These are phyloP conservation scores for Gadus macrocephalus DNA, from an alignment of 2,113 vertebrate species.

Conservation along the genomic window DNA sequence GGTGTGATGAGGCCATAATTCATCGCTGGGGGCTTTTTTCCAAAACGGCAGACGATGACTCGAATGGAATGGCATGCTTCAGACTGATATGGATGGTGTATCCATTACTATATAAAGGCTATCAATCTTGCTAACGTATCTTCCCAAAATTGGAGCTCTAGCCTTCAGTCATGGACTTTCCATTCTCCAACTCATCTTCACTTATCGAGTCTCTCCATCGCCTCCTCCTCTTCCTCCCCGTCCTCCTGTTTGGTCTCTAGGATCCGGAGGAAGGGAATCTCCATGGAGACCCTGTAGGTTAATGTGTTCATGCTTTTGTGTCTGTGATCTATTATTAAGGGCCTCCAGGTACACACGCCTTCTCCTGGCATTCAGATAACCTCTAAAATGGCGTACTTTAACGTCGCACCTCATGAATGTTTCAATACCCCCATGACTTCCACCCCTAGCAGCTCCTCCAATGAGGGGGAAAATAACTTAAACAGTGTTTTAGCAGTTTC, in stretches of 20 bases:
- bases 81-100: conserved; percentile 5
- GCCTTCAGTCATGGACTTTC: too few species aligned
- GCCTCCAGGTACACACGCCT: background rate
- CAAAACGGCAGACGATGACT: background rate
- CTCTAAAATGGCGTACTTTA: background rate
- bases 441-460: too few species aligned
- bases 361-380: conserved; percentile 4
- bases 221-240: background rate
- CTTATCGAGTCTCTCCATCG: background rate
- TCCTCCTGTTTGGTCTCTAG: conserved; percentile 26
- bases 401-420: conserved; percentile 5
- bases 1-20: conserved; percentile 33
- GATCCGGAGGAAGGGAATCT: conserved; percentile 23
- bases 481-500: background rate
- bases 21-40: conserved; percentile 19
- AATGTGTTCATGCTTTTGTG: conserved; percentile 38
- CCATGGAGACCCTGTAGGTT: conserved; percentile 14
- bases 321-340: conserved; percentile 32
- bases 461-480: background rate
- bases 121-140: background rate
- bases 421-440: background rate
- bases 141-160: too few species aligned
- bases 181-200: background rate
- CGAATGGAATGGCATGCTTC: conserved; percentile 7
- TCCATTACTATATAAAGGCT: background rate